These are phyloP conservation scores for Leucophora obtusa DNA, from an alignment of 2,888 invertebrate genomes.

Conservation along the genomic window DNA sequence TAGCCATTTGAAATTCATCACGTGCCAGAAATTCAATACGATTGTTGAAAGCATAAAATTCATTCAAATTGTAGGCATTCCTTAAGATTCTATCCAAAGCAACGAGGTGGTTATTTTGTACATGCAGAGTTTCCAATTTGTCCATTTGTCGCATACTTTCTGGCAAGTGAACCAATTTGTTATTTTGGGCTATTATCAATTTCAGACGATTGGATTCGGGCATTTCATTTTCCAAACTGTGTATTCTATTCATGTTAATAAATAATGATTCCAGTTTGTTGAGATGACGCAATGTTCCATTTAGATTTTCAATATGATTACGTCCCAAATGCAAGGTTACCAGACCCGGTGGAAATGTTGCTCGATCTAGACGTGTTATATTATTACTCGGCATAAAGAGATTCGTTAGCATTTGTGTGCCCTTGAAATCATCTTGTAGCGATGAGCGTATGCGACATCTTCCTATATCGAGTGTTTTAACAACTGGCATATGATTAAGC, in stretches of 20 bases:
- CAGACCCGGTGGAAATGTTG: slow-evolving; percentile 85
- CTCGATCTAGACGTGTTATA: slow-evolving; percentile 85
- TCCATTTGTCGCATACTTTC: slow-evolving; percentile 85
- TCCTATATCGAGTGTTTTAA: slow-evolving; percentile 89
- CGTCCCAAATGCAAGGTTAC: slow-evolving; percentile 86
- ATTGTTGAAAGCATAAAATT: slow-evolving; percentile 86
- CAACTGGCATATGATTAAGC: slow-evolving; percentile 86
- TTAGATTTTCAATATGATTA: slow-evolving; percentile 85
- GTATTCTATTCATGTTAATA: slow-evolving; percentile 87
- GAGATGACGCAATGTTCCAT: slow-evolving; percentile 87
- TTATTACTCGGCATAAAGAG: slow-evolving; percentile 87
- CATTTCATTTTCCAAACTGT: slow-evolving; percentile 86
- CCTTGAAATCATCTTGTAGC: slow-evolving; percentile 87
- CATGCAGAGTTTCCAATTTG: slow-evolving; percentile 84
- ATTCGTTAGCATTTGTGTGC: slow-evolving; percentile 83
- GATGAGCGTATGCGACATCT: slow-evolving; percentile 88
- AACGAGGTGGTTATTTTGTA: slow-evolving; percentile 85
- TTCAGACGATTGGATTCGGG: slow-evolving; percentile 83
- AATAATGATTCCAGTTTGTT: slow-evolving; percentile 88
- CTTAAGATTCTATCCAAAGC: slow-evolving; percentile 86
- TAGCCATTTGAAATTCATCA: slow-evolving; percentile 87
- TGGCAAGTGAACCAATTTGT: slow-evolving; percentile 85
- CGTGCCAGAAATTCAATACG: slow-evolving; percentile 86
- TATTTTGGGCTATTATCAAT: slow-evolving; percentile 86
- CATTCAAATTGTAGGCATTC: slow-evolving; percentile 83